Evolutionary conservation across 2,797 vertebrate genomes (phyloP).

Genomic region (Muraenolepis orangiensis): DNA sequence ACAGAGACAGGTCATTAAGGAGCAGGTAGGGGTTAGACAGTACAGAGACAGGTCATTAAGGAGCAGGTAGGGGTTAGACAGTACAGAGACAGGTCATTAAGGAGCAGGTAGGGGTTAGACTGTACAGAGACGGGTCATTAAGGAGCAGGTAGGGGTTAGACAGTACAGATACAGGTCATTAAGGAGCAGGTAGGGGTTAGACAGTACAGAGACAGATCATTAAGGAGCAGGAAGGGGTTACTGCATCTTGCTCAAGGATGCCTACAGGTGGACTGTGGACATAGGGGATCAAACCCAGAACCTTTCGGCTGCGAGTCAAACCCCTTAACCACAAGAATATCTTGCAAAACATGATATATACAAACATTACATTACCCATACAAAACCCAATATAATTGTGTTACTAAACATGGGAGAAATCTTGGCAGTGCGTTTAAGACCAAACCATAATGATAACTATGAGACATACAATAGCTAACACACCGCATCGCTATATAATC

Average conservation of each 20-base stretch:
- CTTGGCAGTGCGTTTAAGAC: neutral
- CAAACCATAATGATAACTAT: conserved; percentile 4
- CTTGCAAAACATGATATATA: neutral
- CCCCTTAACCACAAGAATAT: no score
- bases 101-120: no score
- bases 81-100: no score
- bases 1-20: no score
- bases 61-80: no score
- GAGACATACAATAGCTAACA: neutral
- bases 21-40: no score
- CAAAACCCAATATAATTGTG: neutral
- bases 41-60: no score
- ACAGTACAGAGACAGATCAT: no score
- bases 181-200: no score
- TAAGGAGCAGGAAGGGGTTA: neutral
- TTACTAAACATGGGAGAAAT: neutral
- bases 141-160: no score
- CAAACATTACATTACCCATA: neutral
- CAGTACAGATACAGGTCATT: no score
- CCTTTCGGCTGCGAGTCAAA: neutral
- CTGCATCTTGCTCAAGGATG: neutral
- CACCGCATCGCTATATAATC: neutral
- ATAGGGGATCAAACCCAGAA: neutral
- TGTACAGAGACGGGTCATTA: no score
- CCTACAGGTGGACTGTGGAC: neutral